phyloP scores from a whole-genome alignment of 2,888 invertebrate species.

The Melanargia galathea region DNA sequence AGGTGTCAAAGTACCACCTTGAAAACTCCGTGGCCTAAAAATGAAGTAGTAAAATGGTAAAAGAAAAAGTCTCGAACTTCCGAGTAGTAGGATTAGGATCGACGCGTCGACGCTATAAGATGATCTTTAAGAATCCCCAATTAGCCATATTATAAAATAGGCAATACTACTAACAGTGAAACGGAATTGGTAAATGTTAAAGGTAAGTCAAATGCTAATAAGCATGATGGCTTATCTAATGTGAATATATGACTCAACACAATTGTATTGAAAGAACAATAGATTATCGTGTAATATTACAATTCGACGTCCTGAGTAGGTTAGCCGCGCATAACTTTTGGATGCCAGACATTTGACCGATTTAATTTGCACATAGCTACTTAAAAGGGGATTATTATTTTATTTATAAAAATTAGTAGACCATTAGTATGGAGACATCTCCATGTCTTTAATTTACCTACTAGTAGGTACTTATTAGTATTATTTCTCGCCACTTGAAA shows the following conservation, averaged over 20 bases:
- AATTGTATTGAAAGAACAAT: constrained; percentile 57
- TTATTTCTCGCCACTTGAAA: too few relatives aligned
- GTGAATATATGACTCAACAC: constrained; percentile 51
- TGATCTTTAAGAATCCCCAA: constrained; percentile 1
- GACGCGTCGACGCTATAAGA: not conserved
- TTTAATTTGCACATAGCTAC: constrained; percentile 9
- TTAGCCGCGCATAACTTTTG: constrained; percentile 27
- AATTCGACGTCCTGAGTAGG: constrained; percentile 43
- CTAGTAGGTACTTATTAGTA: too few relatives aligned
- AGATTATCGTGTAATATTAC: constrained; percentile 49
- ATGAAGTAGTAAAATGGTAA: too few relatives aligned
- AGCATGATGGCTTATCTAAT: constrained; percentile 51
- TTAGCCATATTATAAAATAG: not conserved
- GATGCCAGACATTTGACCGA: constrained; percentile 24
- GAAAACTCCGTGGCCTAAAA: too few relatives aligned
- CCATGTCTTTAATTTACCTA: too few relatives aligned
- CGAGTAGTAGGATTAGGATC: too few relatives aligned
- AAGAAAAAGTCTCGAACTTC: too few relatives aligned
- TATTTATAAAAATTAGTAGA: not conserved
- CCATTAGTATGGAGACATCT: too few relatives aligned
- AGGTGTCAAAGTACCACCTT: too few relatives aligned
- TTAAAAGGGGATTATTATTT: not conserved
- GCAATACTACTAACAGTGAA: not conserved
- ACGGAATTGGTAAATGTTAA: constrained; percentile 38
- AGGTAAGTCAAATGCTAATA: constrained; percentile 51